Conservation (phyloP, 2,113 vertebrate genomes). For the Pungitius pungitius region DNA sequence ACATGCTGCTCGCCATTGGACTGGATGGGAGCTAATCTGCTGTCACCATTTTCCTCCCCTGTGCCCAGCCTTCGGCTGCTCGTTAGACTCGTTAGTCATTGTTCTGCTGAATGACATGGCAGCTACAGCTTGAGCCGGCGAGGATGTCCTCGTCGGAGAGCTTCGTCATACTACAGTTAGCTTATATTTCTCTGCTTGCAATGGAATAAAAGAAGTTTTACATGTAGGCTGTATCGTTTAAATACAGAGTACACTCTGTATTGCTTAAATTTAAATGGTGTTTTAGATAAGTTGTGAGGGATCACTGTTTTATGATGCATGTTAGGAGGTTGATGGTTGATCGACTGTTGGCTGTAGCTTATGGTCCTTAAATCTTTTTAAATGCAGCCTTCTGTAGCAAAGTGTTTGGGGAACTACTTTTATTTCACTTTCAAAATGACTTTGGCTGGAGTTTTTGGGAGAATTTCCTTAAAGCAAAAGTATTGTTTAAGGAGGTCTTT, state of each 20-base stretch:
- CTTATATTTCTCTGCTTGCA: not conserved
- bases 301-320: not conserved
- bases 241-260: not conserved
- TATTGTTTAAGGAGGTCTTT: conserved; percentile 34
- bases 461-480: conserved; percentile 22
- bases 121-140: not conserved
- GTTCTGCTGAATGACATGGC: not conserved
- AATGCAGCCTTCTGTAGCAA: conserved; percentile 7
- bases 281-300: conserved; percentile 24
- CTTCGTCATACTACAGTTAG: not conserved
- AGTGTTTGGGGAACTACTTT: conserved; percentile 26
- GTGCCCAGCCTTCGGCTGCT: conserved; percentile 2
- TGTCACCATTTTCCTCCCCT: not conserved
- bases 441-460: conserved; percentile 20
- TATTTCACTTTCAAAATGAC: conserved; percentile 39
- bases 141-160: not conserved
- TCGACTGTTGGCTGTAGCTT: conserved; percentile 7
- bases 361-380: conserved; percentile 24
- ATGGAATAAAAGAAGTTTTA: not conserved
- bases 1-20: conserved; percentile 6
- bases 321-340: not conserved
- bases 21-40: conserved; percentile 10
- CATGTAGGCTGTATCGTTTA: conserved; percentile 2
- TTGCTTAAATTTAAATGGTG: not conserved
- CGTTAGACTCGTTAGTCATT: not conserved